Evolutionary conservation across 1,140 invertebrate species (phyloP), one percentile per base, ranked within the genome.

Genomic region (Aradophagus sp.): DNA sequence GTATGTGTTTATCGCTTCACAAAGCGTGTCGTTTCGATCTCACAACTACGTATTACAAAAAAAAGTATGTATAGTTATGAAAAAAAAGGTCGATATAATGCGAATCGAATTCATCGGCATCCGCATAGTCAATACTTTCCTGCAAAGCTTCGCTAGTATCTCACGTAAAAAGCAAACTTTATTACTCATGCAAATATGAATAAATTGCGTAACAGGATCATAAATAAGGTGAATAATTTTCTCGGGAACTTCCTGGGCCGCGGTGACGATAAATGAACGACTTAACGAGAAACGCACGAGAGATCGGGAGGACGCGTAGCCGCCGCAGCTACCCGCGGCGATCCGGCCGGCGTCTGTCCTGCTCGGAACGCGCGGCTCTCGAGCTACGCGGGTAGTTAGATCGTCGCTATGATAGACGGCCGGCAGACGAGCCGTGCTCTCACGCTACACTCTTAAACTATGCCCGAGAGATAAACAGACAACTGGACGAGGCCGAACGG

Each of bases 221-320:
- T 62, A 62, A 63, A 63, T 53, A 63, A 63, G 53, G 59, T 38
- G 53, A 63, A 63, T 63, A 44, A 53, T 63, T 53, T 53, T 6
- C 20, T 14, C 23, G 19, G 23, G 29, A 27, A 53, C 47, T 63
- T 44, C 39, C 61, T 48, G 50, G 13, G 50, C 42, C 39, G 41
- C 12, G 32, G 13, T 11, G 23, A 23, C 50, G 42, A 47, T 55
- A 48, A 55, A 50, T 53, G 50, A 50, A 38, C 26, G 52, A 56
- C 50, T 39, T 66, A 66, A 66, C 52, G 50, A 66, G 52, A 32
- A 48, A 34, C 10, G 27, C 27, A 29, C 27, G 27, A n/a, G 23
- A 29, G 48, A 50, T 29, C 20, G 31, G 29, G 26, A n/a, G n/a
- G n/a, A n/a, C n/a, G 13, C 15, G 23, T 1, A 15, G 39, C 16